phyloP scores from a whole-genome alignment of 1,140 invertebrate species.

The Diabrotica undecimpunctata region DNA sequence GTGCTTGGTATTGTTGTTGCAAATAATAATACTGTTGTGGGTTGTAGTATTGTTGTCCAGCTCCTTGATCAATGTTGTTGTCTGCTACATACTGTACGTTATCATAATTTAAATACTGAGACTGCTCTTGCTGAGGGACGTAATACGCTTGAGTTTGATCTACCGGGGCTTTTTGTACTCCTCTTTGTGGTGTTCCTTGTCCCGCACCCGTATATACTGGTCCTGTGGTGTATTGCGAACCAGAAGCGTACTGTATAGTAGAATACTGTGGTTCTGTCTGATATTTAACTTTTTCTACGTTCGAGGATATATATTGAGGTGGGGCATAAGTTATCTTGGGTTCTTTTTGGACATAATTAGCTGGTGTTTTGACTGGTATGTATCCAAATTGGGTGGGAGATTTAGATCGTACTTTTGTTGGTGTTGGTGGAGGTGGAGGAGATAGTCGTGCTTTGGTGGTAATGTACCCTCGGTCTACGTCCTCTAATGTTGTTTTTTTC shows the following conservation, averaged over 20 bases:
- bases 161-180: slow-evolving; percentile 1
- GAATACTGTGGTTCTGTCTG: neutral
- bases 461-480: slow-evolving; percentile 37
- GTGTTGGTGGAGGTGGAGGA: slow-evolving; percentile 1
- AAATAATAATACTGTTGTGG: slow-evolving; percentile 37
- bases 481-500: slow-evolving; percentile 36
- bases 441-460: slow-evolving; percentile 13
- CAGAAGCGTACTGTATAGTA: neutral
- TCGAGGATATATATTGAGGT: neutral
- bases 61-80: slow-evolving; percentile 28
- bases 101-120: slow-evolving; percentile 26
- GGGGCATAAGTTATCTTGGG: slow-evolving; percentile 27
- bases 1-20: slow-evolving; percentile 34
- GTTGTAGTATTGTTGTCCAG: slow-evolving; percentile 28
- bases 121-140: slow-evolving; percentile 26
- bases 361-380: slow-evolving; percentile 31
- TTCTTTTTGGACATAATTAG: slow-evolving; percentile 31
- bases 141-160: slow-evolving; percentile 10
- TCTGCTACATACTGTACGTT: slow-evolving; percentile 36
- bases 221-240: neutral
- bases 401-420: slow-evolving; percentile 11
- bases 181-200: neutral
- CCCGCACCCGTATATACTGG: neutral
- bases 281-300: neutral
- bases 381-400: slow-evolving; percentile 37